Percentiles rank a stretch among this genome's conserved stretches.
Conservation (phyloP, 2,797 vertebrate genomes). For the Falco concolor region DNA sequence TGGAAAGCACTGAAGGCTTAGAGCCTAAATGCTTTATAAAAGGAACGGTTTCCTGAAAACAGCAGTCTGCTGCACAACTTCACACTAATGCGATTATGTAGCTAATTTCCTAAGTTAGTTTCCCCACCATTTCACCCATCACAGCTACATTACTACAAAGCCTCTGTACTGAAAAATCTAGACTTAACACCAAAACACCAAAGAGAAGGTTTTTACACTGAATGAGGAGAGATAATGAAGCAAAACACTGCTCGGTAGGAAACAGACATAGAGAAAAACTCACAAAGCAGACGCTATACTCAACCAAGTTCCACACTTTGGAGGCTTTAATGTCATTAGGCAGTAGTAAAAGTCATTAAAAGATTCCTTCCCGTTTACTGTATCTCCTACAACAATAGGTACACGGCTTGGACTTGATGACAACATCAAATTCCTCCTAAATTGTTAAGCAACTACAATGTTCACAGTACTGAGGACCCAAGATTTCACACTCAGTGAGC, state of each 20-base stretch:
- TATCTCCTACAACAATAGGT: slow-evolving; percentile 37
- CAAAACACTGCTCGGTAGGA: not conserved
- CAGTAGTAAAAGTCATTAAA: not conserved
- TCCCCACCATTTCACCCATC: slow-evolving; percentile 86
- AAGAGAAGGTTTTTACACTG: not conserved
- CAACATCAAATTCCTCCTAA: slow-evolving; percentile 61
- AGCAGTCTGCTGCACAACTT: slow-evolving; percentile 82
- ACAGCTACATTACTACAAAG: slow-evolving; percentile 74
- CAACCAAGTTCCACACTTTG: not conserved
- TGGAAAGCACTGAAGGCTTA: slow-evolving; percentile 61
- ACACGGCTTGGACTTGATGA: slow-evolving; percentile 23
- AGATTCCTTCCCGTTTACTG: not conserved
- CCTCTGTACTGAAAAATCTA: slow-evolving; percentile 50
- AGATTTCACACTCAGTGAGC: slow-evolving; percentile 58
- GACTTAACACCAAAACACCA: slow-evolving; percentile 46
- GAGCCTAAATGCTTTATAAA: slow-evolving; percentile 78
- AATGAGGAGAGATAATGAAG: slow-evolving; percentile 32
- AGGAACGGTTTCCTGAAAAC: slow-evolving; percentile 81
- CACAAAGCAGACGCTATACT: not conserved
- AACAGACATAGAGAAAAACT: not conserved
- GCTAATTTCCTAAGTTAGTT: slow-evolving; percentile 92
- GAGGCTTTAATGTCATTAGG: not conserved
- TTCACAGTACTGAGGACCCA: slow-evolving; percentile 38
- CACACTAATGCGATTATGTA: slow-evolving; percentile 90
- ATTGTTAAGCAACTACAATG: slow-evolving; percentile 41